Evolutionary conservation across 2,888 invertebrate species (phyloP), one percentile per base, ranked within the genome.

Genomic region (Leptogaster cylindrica): DNA sequence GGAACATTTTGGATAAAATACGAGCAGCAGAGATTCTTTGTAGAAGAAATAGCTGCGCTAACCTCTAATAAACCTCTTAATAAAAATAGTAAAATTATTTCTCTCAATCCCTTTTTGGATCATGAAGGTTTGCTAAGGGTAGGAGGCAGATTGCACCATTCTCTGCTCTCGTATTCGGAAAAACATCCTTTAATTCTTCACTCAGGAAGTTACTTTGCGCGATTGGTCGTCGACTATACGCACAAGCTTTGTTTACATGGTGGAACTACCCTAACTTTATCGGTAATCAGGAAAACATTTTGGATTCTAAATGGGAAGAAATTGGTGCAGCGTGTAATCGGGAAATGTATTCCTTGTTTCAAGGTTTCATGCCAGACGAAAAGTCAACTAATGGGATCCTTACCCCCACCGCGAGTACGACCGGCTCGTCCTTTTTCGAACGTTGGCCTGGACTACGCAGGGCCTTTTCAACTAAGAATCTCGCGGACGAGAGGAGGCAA

Each of bases 181-280:
- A n/a, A n/a, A n/a, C n/a, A n/a, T n/a, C n/a, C n/a, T n/a, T n/a
- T n/a, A n/a, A n/a, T n/a, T n/a, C n/a, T n/a, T n/a, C n/a, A n/a
- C n/a, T n/a, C n/a, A n/a, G n/a, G n/a, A n/a, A n/a, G n/a, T n/a
- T n/a, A n/a, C n/a, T n/a, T n/a, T n/a, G n/a, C n/a, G n/a, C n/a
- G n/a, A n/a, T n/a, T n/a, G n/a, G n/a, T n/a, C n/a, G n/a, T n/a
- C n/a, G n/a, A n/a, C n/a, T n/a, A n/a, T n/a, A n/a, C n/a, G n/a
- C n/a, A n/a, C n/a, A n/a, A n/a, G n/a, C n/a, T n/a, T n/a, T n/a
- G n/a, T n/a, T n/a, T n/a, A n/a, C n/a, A 74, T 70, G 70, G 71
- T 31, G 73, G 71, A 7, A 25, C 71, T 8, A 71, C 72, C 36
- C 27, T 67, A 25, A 51, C n/a, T n/a, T n/a, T n/a, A n/a, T n/a